Evolutionary conservation across 2,113 vertebrate genomes (phyloP).

Genomic region (Empidonax alnorum): DNA sequence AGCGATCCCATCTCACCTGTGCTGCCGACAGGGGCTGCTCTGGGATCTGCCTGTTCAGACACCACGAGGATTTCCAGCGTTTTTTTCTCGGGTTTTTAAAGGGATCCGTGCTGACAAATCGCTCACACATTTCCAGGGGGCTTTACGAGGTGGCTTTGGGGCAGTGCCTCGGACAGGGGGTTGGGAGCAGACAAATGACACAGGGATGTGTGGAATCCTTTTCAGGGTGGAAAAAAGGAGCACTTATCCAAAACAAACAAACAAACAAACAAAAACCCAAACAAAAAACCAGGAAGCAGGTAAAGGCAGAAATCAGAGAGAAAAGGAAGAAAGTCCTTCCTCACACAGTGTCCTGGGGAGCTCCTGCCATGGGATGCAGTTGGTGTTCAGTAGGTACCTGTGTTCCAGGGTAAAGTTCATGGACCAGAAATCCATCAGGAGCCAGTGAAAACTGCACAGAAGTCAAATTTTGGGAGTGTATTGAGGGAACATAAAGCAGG

Average conservation of each 20-base stretch:
- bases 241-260: background rate
- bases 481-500: background rate
- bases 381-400: background rate
- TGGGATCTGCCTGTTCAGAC: background rate
- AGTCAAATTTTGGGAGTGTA: background rate
- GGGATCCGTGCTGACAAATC: background rate
- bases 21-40: background rate
- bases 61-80: background rate
- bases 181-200: background rate
- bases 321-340: background rate
- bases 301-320: background rate
- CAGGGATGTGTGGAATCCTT: background rate
- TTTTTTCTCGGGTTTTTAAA: background rate
- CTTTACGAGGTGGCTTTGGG: background rate
- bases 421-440: background rate
- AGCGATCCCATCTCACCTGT: conserved; percentile 43
- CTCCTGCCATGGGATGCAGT: fast-evolving
- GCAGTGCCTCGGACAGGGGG: background rate
- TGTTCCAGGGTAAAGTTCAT: background rate
- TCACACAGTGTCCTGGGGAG: background rate
- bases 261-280: fast-evolving
- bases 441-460: background rate
- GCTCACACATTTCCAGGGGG: background rate
- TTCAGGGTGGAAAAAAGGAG: background rate
- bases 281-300: background rate